Conservation (phyloP, 92 coral and sea anemone genomes). For the Phenganax subtilis region DNA sequence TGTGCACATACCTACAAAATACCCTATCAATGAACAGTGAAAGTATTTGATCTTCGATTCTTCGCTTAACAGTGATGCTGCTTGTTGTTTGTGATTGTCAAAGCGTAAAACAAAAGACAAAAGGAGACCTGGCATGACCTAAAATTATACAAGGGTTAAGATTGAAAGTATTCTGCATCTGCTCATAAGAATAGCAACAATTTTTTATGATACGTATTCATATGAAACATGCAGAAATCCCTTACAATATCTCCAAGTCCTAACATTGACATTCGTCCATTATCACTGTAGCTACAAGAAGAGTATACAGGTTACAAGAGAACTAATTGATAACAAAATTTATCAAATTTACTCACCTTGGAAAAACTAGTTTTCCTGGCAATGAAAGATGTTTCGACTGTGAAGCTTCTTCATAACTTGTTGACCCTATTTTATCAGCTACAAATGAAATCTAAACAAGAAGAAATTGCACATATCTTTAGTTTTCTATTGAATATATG, state of each 20-base stretch:
- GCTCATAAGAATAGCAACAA: not conserved
- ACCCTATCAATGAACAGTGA: conserved; percentile 93
- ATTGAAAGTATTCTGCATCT: not conserved
- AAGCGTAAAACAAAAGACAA: conserved; percentile 92
- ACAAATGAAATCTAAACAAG: conserved; percentile 65
- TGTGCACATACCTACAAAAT: conserved; percentile 67
- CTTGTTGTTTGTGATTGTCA: conserved; percentile 75
- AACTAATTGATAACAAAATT: no score
- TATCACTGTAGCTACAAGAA: conserved; percentile 64
- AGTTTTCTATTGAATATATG: not conserved
- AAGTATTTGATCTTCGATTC: conserved; percentile 76
- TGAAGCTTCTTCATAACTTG: conserved; percentile 57
- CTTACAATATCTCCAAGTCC: conserved; percentile 99
- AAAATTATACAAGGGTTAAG: conserved; percentile 8
- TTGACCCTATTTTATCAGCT: conserved; percentile 76
- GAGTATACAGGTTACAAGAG: not conserved
- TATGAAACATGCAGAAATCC: not conserved
- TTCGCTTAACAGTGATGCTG: conserved; percentile 59
- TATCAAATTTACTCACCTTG: conserved; percentile 58
- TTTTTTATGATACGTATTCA: not conserved
- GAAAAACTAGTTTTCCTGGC: conserved; percentile 93
- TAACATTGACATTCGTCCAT: conserved; percentile 90
- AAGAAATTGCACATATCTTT: not conserved
- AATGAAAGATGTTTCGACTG: conserved; percentile 69
- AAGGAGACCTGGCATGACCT: conserved; percentile 98